Evolutionary conservation across 2,797 vertebrate genomes (phyloP), one percentile per base, ranked within the genome.

Genomic region (Menidia menidia): DNA sequence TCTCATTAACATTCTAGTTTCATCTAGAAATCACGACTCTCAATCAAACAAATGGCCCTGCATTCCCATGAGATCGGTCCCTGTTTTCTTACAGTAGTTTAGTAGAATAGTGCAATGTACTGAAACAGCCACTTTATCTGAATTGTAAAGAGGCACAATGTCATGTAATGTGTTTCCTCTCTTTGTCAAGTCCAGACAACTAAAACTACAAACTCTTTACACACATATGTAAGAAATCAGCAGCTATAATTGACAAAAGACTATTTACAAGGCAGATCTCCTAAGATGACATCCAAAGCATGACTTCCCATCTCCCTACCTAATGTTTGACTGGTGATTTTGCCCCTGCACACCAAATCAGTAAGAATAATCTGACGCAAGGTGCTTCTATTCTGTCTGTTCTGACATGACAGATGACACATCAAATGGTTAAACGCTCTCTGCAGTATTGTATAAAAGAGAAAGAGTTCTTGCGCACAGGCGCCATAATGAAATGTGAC

Each of bases 401-500:
- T 87, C 72, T 73, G 75, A 77, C 72, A 75, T 75, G 82, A 82
- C 58, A 69, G 80, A 74, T 30, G 59, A 73, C 69, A 73, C 71
- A 74, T 86, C 88, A 88, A 84, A 88, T 79, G 72, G 78, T 73
- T 76, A 63, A 78, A 79, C 68, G 76, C 63, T 85, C 82, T 88
- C 69, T 78, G 80, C 82, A 53, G 84, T 75, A 88, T 87, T 71
- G 79, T 82, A 76, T 81, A 65, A 69, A 88, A 81, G 69, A 77
- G 62, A 83, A 83, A 82, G 71, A 77, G 80, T 87, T 84, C 88
- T 82, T 79, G 73, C 84, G 75, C 75, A 70, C 71, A 82, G 57
- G 45, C 80, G 80, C 83, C 76, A 78, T 91, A 88, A 92, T 91
- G 75, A 86, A 90, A 92, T 88, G 87, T 92, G 92, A 91, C 90